Evolutionary conservation across 2,888 invertebrate species (phyloP).

Genomic region (Tanypteryx hageni): DNA sequence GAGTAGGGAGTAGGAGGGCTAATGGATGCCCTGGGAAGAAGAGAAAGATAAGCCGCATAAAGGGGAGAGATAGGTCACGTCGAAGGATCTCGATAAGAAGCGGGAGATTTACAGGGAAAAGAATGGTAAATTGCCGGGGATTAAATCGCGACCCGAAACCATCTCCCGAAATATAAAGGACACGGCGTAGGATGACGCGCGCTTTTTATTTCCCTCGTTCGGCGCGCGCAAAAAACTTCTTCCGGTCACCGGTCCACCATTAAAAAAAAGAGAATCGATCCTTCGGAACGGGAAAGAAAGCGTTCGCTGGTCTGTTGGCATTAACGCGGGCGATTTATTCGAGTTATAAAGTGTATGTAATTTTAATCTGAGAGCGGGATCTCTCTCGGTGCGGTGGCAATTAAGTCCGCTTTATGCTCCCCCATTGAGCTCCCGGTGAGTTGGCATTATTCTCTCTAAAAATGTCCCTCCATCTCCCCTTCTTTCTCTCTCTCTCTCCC

Average conservation of each 20-base stretch:
- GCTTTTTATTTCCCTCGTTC: not conserved
- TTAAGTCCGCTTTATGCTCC: constrained; percentile 17
- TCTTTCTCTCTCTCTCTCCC: not conserved
- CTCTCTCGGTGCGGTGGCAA: not conserved
- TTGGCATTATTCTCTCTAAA: constrained; percentile 25
- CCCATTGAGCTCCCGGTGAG: constrained; percentile 20
- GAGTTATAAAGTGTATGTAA: not conserved
- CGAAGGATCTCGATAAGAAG: not conserved
- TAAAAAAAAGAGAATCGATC: too few species aligned
- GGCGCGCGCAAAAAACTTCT: not conserved
- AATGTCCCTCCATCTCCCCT: not conserved
- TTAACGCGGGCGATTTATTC: not conserved
- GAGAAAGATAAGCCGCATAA: not conserved
- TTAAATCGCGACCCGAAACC: too few species aligned
- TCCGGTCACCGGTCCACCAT: too few species aligned
- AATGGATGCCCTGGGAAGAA: not conserved
- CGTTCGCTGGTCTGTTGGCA: too few species aligned
- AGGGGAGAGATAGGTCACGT: constrained; percentile 8
- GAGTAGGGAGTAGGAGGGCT: not conserved
- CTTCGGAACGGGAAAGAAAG: too few species aligned
- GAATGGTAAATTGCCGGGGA: not conserved
- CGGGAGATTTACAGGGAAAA: not conserved
- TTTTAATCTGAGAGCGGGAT: not conserved
- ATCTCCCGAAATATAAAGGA: not conserved
- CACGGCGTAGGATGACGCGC: not conserved